A percentile compares a stretch with the other conserved stretches of the same genome.
phyloP scores from a whole-genome alignment of 2,888 invertebrate species.

The Cryptocheilus praepositus region DNA sequence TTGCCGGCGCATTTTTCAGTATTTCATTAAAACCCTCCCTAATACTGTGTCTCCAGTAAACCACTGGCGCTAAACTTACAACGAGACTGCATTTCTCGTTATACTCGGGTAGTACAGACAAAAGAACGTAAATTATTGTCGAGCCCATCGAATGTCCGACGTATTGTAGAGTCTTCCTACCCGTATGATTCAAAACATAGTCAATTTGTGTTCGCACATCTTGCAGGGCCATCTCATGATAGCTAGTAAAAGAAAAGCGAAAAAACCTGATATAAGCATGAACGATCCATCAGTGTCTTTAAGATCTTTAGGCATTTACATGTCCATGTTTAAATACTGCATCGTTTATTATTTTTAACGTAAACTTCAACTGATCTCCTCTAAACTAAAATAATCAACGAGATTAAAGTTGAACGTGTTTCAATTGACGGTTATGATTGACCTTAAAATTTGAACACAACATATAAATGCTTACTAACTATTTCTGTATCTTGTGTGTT shows the following conservation, averaged over 20 bases:
- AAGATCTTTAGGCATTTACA: no score
- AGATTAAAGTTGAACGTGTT: no score
- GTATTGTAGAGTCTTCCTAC: constrained; percentile 75
- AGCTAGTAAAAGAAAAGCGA: constrained; percentile 68
- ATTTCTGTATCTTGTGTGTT: no score
- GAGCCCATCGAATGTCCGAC: constrained; percentile 80
- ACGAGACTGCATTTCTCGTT: constrained; percentile 71
- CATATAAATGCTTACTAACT: no score
- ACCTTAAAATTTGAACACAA: no score
- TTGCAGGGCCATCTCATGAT: constrained; percentile 79
- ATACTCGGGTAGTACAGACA: constrained; percentile 71
- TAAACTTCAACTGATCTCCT: no score
- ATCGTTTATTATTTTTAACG: no score
- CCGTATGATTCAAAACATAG: constrained; percentile 75
- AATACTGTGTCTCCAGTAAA: constrained; percentile 45
- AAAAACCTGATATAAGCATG: neutral
- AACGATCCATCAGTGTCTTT: neutral
- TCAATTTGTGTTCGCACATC: constrained; percentile 80
- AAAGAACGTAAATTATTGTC: constrained; percentile 72
- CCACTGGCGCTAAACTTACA: constrained; percentile 73
- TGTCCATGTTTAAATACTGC: no score
- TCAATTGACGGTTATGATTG: no score
- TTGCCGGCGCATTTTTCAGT: neutral
- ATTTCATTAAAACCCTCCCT: neutral
- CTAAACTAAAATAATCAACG: no score